A percentile compares a stretch with the other conserved stretches of the same genome.
Conservation (phyloP, 2,888 invertebrate species). For the Phymatocera aterrima region DNA sequence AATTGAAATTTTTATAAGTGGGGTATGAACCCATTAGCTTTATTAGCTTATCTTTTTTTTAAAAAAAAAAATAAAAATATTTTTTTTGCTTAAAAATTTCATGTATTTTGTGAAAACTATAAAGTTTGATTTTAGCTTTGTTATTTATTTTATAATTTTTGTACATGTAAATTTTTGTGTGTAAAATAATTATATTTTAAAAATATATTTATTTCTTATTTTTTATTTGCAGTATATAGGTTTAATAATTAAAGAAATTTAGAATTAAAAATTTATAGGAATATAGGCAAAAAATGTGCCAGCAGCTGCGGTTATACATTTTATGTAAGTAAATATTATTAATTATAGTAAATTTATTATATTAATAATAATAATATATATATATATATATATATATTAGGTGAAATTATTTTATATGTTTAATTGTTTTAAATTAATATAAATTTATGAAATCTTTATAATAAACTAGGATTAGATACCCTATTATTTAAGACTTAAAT, state of each 20-base stretch:
- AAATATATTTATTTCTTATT: slow-evolving; percentile 72
- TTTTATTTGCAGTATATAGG: slow-evolving; percentile 61
- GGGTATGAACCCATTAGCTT: slow-evolving; percentile 50
- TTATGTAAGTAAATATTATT: slow-evolving; percentile 77
- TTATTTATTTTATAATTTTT: slow-evolving; percentile 58
- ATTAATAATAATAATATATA: slow-evolving; percentile 62
- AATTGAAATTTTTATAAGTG: slow-evolving; percentile 46
- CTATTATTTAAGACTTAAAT: slow-evolving; percentile 78
- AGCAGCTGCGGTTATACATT: slow-evolving; percentile 84
- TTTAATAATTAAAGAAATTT: slow-evolving; percentile 77
- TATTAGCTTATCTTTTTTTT: slow-evolving; percentile 46
- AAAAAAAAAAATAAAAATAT: slow-evolving; percentile 46
- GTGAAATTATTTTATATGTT: slow-evolving; percentile 79
- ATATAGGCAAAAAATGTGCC: slow-evolving; percentile 80
- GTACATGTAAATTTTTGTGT: slow-evolving; percentile 60
- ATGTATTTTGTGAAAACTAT: slow-evolving; percentile 47
- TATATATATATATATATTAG: slow-evolving; percentile 75
- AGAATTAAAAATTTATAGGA: slow-evolving; percentile 78
- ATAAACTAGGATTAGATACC: slow-evolving; percentile 84
- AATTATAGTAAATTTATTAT: slow-evolving; percentile 56
- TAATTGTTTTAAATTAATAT: slow-evolving; percentile 66
- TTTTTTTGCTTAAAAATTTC: slow-evolving; percentile 41
- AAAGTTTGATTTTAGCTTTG: slow-evolving; percentile 31
- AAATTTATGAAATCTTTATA: slow-evolving; percentile 72
- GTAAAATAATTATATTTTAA: slow-evolving; percentile 57